Percentiles rank a stretch among this genome's conserved stretches.
Conservation (phyloP, 2,888 invertebrate species). For the Clostera curtula region DNA sequence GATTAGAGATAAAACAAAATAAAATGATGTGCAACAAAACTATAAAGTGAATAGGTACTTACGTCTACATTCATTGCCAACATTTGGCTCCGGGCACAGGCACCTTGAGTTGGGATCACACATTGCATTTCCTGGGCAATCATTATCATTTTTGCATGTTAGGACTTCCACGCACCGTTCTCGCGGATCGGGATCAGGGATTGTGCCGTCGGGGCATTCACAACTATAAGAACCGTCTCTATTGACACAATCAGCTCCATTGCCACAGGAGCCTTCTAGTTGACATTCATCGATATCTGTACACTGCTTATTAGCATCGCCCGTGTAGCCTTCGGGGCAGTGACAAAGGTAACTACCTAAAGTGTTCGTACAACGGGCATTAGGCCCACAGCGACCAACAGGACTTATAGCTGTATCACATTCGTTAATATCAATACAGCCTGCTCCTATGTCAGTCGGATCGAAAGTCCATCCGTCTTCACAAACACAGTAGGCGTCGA, state of each 20-base stretch:
- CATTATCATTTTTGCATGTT: slow-evolving; percentile 81
- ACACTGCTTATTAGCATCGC: slow-evolving; percentile 88
- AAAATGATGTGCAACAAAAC: not conserved
- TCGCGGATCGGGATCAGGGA: slow-evolving; percentile 89
- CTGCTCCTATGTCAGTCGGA: slow-evolving; percentile 90
- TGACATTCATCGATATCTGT: slow-evolving; percentile 89
- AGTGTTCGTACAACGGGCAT: slow-evolving; percentile 86
- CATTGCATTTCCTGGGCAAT: slow-evolving; percentile 92
- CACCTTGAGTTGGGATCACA: slow-evolving; percentile 87
- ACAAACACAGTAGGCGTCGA: slow-evolving; percentile 93
- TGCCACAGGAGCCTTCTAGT: slow-evolving; percentile 81
- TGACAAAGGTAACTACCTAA: slow-evolving; percentile 87
- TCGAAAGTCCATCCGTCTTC: slow-evolving; percentile 96
- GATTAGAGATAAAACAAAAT: not conserved
- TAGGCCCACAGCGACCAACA: slow-evolving; percentile 88
- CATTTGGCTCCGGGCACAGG: slow-evolving; percentile 91
- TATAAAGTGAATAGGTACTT: slow-evolving; percentile 56
- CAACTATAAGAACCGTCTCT: slow-evolving; percentile 85
- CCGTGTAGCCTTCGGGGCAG: slow-evolving; percentile 89
- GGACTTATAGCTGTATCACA: slow-evolving; percentile 86
- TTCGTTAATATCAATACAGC: slow-evolving; percentile 94
- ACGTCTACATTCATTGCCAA: slow-evolving; percentile 94
- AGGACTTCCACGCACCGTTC: slow-evolving; percentile 88
- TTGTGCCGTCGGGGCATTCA: slow-evolving; percentile 85
- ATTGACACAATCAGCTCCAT: slow-evolving; percentile 87